Conservation (phyloP, 2,797 vertebrate genomes). For the Adrianichthys oophorus region DNA sequence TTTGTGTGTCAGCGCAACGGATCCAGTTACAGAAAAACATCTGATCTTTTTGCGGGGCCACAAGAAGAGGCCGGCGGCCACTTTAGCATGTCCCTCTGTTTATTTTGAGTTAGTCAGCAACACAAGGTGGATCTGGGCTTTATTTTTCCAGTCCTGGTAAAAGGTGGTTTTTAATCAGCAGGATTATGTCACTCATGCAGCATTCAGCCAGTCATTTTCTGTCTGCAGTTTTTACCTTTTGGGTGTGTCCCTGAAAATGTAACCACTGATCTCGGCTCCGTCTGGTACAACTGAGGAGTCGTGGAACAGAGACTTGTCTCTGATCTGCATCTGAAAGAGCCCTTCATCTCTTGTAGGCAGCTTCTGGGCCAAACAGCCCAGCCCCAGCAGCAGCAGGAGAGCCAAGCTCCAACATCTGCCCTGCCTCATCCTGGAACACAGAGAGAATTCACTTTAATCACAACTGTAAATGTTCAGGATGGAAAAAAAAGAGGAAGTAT, state of each 20-base stretch:
- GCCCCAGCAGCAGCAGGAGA: constrained; percentile 76
- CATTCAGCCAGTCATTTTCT: constrained; percentile 5
- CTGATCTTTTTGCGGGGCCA: constrained; percentile 64
- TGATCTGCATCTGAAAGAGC: constrained; percentile 98
- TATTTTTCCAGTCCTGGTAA: background rate
- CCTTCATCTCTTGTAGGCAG: constrained; percentile 95
- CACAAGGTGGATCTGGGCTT: background rate
- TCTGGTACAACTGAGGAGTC: constrained; percentile 94
- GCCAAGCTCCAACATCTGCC: constrained; percentile 59
- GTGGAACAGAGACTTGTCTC: constrained; percentile 91
- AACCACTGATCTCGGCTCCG: constrained; percentile 94
- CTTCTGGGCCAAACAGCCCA: constrained; percentile 85
- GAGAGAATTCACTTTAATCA: constrained; percentile 1
- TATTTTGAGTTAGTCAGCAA: constrained; percentile 17
- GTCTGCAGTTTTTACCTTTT: constrained; percentile 83
- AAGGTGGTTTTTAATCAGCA: constrained; percentile 12
- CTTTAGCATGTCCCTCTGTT: constrained; percentile 26
- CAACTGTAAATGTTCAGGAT: background rate
- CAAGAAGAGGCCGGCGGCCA: constrained; percentile 42
- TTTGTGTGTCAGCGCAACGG: constrained; percentile 53
- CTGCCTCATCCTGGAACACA: constrained; percentile 84
- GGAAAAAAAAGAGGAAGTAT: too few relatives aligned
- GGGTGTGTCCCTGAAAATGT: constrained; percentile 94
- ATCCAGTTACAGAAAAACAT: constrained; percentile 54
- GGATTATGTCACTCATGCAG: constrained; percentile 7